Percentiles rank a stretch among this genome's conserved stretches.
phyloP scores from a whole-genome alignment of 2,113 vertebrate genomes.

The Xiphias gladius region DNA sequence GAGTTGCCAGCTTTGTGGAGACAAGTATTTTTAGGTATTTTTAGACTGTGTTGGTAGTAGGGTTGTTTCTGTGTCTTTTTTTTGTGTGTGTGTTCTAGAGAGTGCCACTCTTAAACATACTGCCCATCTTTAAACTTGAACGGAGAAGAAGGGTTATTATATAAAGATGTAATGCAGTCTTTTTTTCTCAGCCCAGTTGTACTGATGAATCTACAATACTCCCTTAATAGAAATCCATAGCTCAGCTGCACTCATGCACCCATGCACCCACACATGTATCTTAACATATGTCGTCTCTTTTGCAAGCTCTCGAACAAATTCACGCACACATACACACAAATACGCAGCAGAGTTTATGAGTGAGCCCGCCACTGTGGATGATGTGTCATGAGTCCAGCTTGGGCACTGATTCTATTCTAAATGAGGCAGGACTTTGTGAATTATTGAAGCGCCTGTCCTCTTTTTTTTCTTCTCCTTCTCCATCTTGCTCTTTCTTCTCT shows the following conservation, averaged over 20 bases:
- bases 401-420: slow-evolving; percentile 70
- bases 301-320: background rate
- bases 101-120: slow-evolving; percentile 18
- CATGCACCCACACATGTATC: slow-evolving; percentile 12
- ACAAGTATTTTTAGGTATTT: slow-evolving; percentile 71
- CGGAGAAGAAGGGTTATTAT: slow-evolving; percentile 13
- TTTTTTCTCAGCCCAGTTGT: slow-evolving; percentile 21
- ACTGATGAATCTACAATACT: slow-evolving; percentile 60
- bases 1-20: slow-evolving; percentile 45
- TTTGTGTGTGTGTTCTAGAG: background rate
- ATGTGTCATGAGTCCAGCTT: slow-evolving; percentile 59
- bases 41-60: slow-evolving; percentile 56
- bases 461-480: slow-evolving; percentile 58
- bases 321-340: slow-evolving; percentile 17
- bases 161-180: slow-evolving; percentile 40
- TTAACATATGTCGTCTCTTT: background rate
- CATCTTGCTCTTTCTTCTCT: slow-evolving; percentile 39
- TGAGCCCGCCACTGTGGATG: slow-evolving; percentile 3
- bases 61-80: slow-evolving; percentile 27
- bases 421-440: slow-evolving; percentile 74
- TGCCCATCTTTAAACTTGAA: slow-evolving; percentile 8
- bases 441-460: slow-evolving; percentile 76
- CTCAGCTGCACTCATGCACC: slow-evolving; percentile 40
- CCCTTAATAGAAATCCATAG: slow-evolving; percentile 68
- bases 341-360: slow-evolving; percentile 7